A percentile compares a stretch with the other conserved stretches of the same genome.
phyloP scores from a whole-genome alignment of 2,888 invertebrate genomes.

The Perdita meconis region DNA sequence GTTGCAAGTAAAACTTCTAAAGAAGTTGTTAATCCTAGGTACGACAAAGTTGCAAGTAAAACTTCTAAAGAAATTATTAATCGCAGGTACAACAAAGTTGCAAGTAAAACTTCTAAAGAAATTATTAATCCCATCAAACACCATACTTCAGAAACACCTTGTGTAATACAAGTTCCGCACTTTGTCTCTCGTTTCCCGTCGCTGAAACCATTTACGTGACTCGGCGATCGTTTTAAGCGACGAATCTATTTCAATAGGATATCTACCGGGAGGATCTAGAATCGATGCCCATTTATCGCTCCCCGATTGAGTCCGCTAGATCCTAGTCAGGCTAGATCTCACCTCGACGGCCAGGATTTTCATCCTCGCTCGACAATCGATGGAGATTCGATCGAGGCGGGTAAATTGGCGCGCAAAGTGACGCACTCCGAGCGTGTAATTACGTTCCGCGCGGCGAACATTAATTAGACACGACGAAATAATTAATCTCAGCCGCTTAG shows the following conservation, averaged over 20 bases:
- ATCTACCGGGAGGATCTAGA: not conserved
- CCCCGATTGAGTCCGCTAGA: slow-evolving; percentile 5
- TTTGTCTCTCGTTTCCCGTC: not conserved
- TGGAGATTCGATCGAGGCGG: slow-evolving; percentile 41
- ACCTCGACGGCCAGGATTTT: slow-evolving; percentile 20
- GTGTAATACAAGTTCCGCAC: not conserved
- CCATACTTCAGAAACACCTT: not conserved
- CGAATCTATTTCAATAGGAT: not conserved
- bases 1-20: too few species aligned
- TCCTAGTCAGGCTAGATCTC: slow-evolving; percentile 33
- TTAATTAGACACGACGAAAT: slow-evolving; percentile 78
- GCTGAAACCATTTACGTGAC: not conserved
- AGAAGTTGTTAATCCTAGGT: too few species aligned
- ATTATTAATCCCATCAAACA: too few species aligned
- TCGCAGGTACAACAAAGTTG: too few species aligned
- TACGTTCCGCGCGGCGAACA: slow-evolving; percentile 62
- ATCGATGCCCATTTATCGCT: slow-evolving; percentile 21
- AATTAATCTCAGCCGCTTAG: slow-evolving; percentile 75
- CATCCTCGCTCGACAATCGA: slow-evolving; percentile 52
- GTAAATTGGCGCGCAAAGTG: slow-evolving; percentile 20
- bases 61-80: too few species aligned
- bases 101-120: too few species aligned
- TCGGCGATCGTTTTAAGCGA: not conserved
- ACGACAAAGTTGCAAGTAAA: too few species aligned
- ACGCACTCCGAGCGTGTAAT: slow-evolving; percentile 62